Evolutionary conservation across 2,797 vertebrate species (phyloP).

Genomic region (Pangasius krempfi): DNA sequence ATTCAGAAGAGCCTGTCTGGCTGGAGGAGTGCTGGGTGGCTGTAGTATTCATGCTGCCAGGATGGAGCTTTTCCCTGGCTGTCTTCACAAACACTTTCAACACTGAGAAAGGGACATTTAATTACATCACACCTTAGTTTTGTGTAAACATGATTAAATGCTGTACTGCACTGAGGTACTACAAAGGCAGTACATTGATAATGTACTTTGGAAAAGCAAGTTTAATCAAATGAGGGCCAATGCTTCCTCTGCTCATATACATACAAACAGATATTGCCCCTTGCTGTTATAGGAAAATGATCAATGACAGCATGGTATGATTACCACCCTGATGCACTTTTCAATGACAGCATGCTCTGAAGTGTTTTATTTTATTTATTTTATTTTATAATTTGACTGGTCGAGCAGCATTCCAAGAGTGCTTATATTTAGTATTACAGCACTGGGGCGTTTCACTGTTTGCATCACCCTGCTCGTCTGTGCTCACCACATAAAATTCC

Average conservation of each 20-base stretch:
- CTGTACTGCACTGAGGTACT: neutral
- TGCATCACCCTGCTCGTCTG: neutral
- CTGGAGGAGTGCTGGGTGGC: conserved; percentile 70
- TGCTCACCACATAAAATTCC: neutral
- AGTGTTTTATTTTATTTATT: neutral
- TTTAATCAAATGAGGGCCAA: neutral
- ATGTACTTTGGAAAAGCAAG: neutral
- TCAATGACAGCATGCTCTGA: neutral
- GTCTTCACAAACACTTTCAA: conserved; percentile 15
- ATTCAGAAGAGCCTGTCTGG: conserved; percentile 63
- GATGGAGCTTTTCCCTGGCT: conserved; percentile 73
- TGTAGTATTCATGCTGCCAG: conserved; percentile 75
- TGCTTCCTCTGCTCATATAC: neutral
- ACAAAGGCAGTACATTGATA: neutral
- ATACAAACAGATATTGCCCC: neutral
- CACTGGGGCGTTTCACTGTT: neutral
- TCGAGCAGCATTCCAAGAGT: neutral
- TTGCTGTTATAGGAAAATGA: neutral
- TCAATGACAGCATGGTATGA: neutral
- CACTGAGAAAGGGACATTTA: conserved; percentile 19
- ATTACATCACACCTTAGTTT: conserved; percentile 29
- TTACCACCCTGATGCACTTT: neutral
- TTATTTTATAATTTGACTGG: neutral
- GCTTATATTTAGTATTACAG: neutral
- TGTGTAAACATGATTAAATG: conserved; percentile 25